phyloP scores from a whole-genome alignment of 2,888 invertebrate species.

The Rhamnusium bicolor region DNA sequence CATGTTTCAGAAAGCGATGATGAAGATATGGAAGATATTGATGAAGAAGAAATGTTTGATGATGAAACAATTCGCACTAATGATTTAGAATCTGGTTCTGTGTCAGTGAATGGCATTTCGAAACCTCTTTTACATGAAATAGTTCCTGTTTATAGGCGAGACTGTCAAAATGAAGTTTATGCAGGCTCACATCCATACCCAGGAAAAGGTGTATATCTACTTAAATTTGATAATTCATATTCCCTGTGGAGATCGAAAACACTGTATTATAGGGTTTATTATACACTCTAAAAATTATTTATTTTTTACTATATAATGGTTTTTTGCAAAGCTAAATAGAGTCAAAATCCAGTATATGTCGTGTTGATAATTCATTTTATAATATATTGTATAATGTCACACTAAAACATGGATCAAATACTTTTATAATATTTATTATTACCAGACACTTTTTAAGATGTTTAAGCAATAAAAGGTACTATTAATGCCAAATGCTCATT shows the following conservation, averaged over 20 bases:
- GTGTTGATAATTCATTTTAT: background rate
- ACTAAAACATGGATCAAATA: background rate
- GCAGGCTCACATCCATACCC: conserved; percentile 98
- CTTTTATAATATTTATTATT: background rate
- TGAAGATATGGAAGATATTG: conserved; percentile 83
- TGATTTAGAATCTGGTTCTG: conserved; percentile 77
- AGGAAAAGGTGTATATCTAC: conserved; percentile 95
- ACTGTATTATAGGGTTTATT: conserved; percentile 98
- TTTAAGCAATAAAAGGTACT: no score
- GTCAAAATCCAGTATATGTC: background rate
- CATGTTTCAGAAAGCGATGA: conserved; percentile 97
- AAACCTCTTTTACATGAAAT: conserved; percentile 85
- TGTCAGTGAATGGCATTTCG: conserved; percentile 58
- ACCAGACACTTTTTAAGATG: background rate
- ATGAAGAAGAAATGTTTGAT: conserved; percentile 74
- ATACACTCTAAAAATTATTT: conserved; percentile 80
- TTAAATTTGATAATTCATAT: conserved; percentile 99
- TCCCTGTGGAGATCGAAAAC: conserved; percentile 99
- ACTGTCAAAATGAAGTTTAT: conserved; percentile 97
- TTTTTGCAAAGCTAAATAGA: conserved; percentile 17
- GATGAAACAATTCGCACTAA: conserved; percentile 65
- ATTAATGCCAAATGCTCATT: no score
- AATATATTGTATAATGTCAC: background rate
- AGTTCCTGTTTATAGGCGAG: conserved; percentile 95
- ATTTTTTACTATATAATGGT: conserved; percentile 31